These are phyloP conservation scores for Polymixis flavicincta DNA, from an alignment of 2,888 invertebrate genomes.

Conservation along the genomic window DNA sequence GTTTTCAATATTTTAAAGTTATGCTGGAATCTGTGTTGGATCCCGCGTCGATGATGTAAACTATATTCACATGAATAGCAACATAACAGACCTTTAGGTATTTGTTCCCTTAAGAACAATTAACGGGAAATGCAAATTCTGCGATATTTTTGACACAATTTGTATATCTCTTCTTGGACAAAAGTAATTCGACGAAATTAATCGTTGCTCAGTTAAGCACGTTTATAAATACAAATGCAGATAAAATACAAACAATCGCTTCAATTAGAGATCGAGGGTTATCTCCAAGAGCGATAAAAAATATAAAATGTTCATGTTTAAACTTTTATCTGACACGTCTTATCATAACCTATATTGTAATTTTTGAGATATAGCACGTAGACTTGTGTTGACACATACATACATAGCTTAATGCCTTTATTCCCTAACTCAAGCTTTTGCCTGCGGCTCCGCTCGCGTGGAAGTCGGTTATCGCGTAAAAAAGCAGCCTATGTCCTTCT, in stretches of 20 bases:
- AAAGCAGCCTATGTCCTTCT: too few species aligned
- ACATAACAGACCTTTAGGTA: neutral
- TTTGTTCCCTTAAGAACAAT: neutral
- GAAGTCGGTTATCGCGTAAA: too few species aligned
- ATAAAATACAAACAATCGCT: slow-evolving; percentile 40
- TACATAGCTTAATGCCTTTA: too few species aligned
- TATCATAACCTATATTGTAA: slow-evolving; percentile 55
- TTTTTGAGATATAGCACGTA: slow-evolving; percentile 59
- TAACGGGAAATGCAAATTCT: too few species aligned
- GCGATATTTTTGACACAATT: neutral
- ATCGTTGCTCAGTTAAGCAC: slow-evolving; percentile 21
- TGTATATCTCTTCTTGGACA: neutral
- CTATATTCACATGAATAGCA: neutral
- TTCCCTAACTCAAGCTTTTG: too few species aligned
- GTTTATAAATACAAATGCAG: slow-evolving; percentile 26
- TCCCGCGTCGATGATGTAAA: neutral
- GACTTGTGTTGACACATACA: neutral
- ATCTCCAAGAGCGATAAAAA: slow-evolving; percentile 29
- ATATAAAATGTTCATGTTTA: slow-evolving; percentile 35
- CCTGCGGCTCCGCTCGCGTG: too few species aligned
- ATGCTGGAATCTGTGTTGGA: neutral
- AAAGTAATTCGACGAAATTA: neutral
- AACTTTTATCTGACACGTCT: slow-evolving; percentile 50
- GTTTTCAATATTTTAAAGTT: neutral
- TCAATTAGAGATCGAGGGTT: slow-evolving; percentile 53